Evolutionary conservation across 2,888 invertebrate species (phyloP), one percentile per base, ranked within the genome.

Genomic region (Caenorhabditis sinica): DNA sequence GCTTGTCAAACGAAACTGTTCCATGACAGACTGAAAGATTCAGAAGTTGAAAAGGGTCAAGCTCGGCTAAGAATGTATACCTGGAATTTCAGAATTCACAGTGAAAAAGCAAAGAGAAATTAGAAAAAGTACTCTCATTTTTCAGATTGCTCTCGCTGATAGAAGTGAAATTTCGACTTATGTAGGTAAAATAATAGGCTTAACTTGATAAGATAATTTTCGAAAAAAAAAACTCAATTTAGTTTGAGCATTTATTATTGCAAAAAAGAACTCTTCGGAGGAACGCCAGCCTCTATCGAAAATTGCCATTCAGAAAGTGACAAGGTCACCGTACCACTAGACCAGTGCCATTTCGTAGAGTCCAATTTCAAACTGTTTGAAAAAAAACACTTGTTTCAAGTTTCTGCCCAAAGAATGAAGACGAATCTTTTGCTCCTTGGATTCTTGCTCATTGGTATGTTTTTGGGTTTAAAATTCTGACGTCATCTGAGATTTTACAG

Each of bases 371-470:
- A n/a, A n/a, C n/a, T n/a, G n/a, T 49, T n/a, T 49, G 20, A 20
- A 49, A 20, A 49, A 20, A 9, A 8, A 49, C 8, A 20, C 20
- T 49, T 49, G 13, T 49, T 45, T 45, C 45, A 15, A 15, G 8
- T 6, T 11, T 40, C 13, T 13, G 13, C 6, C 13, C 2, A 13
- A 2, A 28, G 28, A 28, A 56, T 56, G 56, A 56, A 28, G 28
- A 56, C 28, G 28, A 56, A 28, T 28, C 23, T 25, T 1, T 28
- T 56, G 15, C 56, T 56, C 28, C 4, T 56, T 56, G 56, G 28
- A 56, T 28, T 28, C 56, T 56, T 56, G 17, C 28, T 56, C 56
- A 56, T 56, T 28, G 56, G 56, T 56, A 28, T 5, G 20, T 56
- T 28, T 20, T 20, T 11, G 33, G 33, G 4, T 45, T 23, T 5